These are phyloP conservation scores for Cheilosia grossa DNA, from an alignment of 2,888 invertebrate genomes.

Conservation along the genomic window DNA sequence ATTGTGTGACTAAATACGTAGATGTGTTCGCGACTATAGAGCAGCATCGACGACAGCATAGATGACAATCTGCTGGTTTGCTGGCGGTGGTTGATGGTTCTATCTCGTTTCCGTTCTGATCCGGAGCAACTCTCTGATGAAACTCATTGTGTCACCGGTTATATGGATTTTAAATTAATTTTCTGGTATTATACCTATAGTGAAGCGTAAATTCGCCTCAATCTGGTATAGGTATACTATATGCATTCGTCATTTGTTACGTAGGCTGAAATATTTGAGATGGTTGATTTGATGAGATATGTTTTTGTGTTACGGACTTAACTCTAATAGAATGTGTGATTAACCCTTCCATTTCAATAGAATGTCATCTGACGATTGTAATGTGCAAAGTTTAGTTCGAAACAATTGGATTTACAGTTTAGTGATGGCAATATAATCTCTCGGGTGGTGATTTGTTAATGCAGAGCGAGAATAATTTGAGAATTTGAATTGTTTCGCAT, in stretches of 20 bases:
- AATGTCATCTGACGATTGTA: conserved; percentile 37
- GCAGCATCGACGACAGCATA: conserved; percentile 9
- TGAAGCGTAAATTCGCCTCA: conserved; percentile 33
- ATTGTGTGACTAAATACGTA: conserved; percentile 73
- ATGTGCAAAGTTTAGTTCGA: conserved; percentile 19
- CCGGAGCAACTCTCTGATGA: background rate
- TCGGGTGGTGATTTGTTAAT: too few species aligned
- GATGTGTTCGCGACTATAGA: conserved; percentile 56
- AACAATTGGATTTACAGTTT: background rate
- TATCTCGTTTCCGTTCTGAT: background rate
- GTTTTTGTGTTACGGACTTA: conserved; percentile 19
- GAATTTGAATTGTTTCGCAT: too few species aligned
- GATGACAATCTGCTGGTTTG: conserved; percentile 51
- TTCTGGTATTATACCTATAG: conserved; percentile 18
- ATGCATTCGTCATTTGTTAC: background rate
- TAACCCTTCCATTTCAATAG: conserved; percentile 23
- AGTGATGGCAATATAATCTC: too few species aligned
- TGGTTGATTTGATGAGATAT: conserved; percentile 33
- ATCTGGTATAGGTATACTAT: background rate
- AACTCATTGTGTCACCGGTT: conserved; percentile 29
- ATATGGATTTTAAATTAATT: conserved; percentile 50
- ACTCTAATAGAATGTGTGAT: conserved; percentile 11
- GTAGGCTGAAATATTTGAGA: conserved; percentile 25
- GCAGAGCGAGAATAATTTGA: too few species aligned
- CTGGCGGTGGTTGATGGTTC: conserved; percentile 30